A percentile compares a stretch with the other conserved stretches of the same genome.
phyloP scores from a whole-genome alignment of 2,888 invertebrate species.

The Noctua fimbriata region DNA sequence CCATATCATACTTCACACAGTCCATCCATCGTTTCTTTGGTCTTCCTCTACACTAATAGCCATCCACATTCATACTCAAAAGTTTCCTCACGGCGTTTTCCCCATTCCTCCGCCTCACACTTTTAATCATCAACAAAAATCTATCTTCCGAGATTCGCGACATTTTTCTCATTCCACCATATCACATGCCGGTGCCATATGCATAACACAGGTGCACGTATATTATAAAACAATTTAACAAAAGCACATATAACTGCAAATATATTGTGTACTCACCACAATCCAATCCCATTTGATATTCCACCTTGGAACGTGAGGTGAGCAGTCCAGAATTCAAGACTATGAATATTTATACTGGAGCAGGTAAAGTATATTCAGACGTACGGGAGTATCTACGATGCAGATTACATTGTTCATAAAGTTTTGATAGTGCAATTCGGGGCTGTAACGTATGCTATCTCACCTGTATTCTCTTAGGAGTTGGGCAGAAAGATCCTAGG shows the following conservation, averaged over 20 bases:
- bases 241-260: slow-evolving; percentile 49
- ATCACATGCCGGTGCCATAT: neutral
- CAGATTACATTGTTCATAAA: slow-evolving; percentile 62
- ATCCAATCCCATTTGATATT: slow-evolving; percentile 67
- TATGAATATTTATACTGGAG: slow-evolving; percentile 64
- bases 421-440: slow-evolving; percentile 58
- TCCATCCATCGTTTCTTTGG: neutral
- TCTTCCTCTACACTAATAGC: too few relatives aligned
- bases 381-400: slow-evolving; percentile 40
- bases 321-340: slow-evolving; percentile 63
- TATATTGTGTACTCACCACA: slow-evolving; percentile 60
- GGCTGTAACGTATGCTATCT: slow-evolving; percentile 29
- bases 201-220: slow-evolving; percentile 2
- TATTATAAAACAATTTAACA: slow-evolving; percentile 38
- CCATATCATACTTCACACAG: too few relatives aligned
- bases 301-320: slow-evolving; percentile 61
- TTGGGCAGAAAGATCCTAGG: neutral
- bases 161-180: neutral
- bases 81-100: too few relatives aligned
- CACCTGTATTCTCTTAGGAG: slow-evolving; percentile 17
- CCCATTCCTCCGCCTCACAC: neutral
- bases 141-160: neutral
- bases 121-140: neutral
- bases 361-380: slow-evolving; percentile 52
- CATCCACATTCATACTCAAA: too few relatives aligned